phyloP scores from a whole-genome alignment of 2,888 invertebrate species.

The Xanthia icteritia region DNA sequence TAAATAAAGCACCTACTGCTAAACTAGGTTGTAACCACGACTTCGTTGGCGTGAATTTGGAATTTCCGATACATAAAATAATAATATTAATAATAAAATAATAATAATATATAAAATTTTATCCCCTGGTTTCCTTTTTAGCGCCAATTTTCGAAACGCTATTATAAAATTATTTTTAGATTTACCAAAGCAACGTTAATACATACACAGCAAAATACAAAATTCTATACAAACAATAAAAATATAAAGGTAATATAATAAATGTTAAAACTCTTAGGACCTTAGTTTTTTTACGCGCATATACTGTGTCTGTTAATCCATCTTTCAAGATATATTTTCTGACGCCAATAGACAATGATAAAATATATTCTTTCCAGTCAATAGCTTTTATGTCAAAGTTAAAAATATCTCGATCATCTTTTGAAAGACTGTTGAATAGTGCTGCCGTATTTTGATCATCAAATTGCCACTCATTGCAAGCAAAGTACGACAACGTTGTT shows the following conservation, averaged over 20 bases:
- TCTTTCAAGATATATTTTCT: constrained; percentile 38
- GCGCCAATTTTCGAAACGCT: background rate
- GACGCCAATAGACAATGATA: background rate
- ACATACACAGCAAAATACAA: background rate
- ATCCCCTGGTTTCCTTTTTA: background rate
- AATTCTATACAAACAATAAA: constrained; percentile 16
- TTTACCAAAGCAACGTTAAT: background rate
- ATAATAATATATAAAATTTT: no score
- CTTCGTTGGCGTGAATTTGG: background rate
- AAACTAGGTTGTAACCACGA: no score
- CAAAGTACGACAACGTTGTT: background rate
- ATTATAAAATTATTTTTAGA: background rate
- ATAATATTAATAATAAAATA: no score
- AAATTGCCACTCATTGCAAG: constrained; percentile 10
- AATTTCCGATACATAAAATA: background rate
- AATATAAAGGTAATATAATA: constrained; percentile 18
- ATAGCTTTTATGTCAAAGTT: constrained; percentile 23
- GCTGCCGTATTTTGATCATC: constrained; percentile 20
- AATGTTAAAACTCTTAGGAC: background rate
- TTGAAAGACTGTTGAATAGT: constrained; percentile 20
- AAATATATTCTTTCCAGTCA: constrained; percentile 6
- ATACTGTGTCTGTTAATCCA: constrained; percentile 15
- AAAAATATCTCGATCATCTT: constrained; percentile 25
- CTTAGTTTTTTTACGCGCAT: background rate
- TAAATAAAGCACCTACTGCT: background rate